phyloP scores from a whole-genome alignment of 2,113 vertebrate species.

The Nansenia antarctica region DNA sequence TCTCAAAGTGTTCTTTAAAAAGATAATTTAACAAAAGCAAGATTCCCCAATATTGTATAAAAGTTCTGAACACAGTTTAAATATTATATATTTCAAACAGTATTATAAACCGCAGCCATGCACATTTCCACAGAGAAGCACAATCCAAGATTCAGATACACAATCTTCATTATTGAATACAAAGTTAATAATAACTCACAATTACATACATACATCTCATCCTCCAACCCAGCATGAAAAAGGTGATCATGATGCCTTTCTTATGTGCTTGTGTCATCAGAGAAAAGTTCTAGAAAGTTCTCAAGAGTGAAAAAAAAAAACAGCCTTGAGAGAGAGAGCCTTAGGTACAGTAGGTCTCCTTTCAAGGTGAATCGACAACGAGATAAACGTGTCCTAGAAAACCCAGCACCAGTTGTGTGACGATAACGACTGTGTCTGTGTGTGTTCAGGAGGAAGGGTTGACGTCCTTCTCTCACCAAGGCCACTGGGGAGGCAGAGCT shows the following conservation, averaged over 20 bases:
- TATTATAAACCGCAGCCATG: conserved; percentile 38
- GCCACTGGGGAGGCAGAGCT: conserved; percentile 35
- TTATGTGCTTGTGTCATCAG: conserved; percentile 45
- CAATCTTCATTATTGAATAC: conserved; percentile 40
- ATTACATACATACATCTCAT: conserved; percentile 5
- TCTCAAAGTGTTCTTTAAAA: conserved; percentile 35
- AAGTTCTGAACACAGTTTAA: conserved; percentile 13
- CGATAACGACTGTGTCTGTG: no score
- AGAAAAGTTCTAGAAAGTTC: conserved; percentile 9
- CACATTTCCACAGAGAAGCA: conserved; percentile 47
- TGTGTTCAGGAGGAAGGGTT: conserved; percentile 39
- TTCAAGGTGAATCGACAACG: conserved; percentile 17
- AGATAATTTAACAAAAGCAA: conserved; percentile 1
- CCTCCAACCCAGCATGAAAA: not conserved
- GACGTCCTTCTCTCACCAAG: conserved; percentile 44
- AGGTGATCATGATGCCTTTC: conserved; percentile 41
- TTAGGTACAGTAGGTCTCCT: not conserved
- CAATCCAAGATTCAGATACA: conserved; percentile 14
- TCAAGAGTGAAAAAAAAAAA: not conserved
- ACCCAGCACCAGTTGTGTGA: conserved; percentile 54
- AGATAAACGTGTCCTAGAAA: conserved; percentile 27
- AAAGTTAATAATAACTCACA: conserved; percentile 9
- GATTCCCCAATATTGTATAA: conserved; percentile 18
- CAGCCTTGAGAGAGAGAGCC: not conserved
- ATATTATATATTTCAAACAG: conserved; percentile 15